These are phyloP conservation scores for Ammodramus savannarum DNA, from an alignment of 2,113 vertebrate genomes.

Conservation along the genomic window DNA sequence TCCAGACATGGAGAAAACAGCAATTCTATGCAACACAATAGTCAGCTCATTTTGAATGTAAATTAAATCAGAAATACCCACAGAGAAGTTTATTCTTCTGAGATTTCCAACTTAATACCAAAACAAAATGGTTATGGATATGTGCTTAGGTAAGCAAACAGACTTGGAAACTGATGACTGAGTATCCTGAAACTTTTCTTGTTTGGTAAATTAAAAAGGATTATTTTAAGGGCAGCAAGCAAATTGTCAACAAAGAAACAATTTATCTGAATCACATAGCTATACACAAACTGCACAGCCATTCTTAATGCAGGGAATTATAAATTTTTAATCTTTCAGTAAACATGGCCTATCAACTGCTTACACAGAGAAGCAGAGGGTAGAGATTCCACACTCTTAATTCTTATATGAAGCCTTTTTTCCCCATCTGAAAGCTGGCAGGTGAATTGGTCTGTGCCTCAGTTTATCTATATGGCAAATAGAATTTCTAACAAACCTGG, in stretches of 20 bases:
- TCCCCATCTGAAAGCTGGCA: background rate
- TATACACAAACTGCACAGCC: background rate
- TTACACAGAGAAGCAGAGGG: background rate
- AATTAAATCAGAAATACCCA: background rate
- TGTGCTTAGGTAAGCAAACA: slow-evolving; percentile 10
- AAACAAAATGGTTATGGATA: background rate
- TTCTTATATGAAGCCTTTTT: rapidly evolving
- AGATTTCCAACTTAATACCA: slow-evolving; percentile 12
- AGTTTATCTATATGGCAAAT: background rate
- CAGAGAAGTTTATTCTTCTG: slow-evolving; percentile 2
- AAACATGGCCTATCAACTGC: background rate
- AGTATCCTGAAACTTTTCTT: background rate
- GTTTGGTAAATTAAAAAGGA: background rate
- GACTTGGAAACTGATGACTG: background rate
- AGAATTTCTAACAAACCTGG: background rate
- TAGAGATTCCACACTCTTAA: background rate
- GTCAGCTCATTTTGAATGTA: background rate
- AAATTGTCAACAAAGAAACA: background rate
- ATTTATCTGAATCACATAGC: background rate
- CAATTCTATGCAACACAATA: rapidly evolving
- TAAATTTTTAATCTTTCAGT: background rate
- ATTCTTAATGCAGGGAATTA: background rate
- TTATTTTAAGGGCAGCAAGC: background rate
- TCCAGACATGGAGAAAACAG: background rate
- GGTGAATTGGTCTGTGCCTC: background rate